Evolutionary conservation across 2,888 invertebrate genomes (phyloP).

Genomic region (Hedya salicella): DNA sequence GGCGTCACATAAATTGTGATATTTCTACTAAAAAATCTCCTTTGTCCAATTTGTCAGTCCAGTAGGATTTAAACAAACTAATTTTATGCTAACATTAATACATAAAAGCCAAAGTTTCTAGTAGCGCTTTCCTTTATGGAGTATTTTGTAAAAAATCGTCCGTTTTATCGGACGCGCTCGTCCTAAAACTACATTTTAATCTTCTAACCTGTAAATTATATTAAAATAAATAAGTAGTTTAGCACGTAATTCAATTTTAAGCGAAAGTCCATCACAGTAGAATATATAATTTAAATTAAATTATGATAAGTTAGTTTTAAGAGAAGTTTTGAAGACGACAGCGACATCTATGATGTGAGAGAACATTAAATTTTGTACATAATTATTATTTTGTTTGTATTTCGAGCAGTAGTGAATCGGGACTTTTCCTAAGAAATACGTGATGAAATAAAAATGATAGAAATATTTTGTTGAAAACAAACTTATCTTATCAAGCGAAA

Average conservation of each 20-base stretch:
- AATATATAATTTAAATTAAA: constrained; percentile 58
- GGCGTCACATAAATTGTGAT: constrained; percentile 62
- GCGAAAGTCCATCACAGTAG: constrained; percentile 69
- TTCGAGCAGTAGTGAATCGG: constrained; percentile 3
- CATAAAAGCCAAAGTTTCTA: constrained; percentile 63
- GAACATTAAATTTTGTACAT: constrained; percentile 41
- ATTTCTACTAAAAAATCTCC: constrained; percentile 47
- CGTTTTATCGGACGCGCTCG: constrained; percentile 58
- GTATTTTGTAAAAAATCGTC: constrained; percentile 52
- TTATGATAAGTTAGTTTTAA: constrained; percentile 54
- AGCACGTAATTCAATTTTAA: constrained; percentile 57
- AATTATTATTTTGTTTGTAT: constrained; percentile 22
- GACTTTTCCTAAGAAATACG: constrained; percentile 3
- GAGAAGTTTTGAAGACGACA: constrained; percentile 43
- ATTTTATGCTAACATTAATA: constrained; percentile 54
- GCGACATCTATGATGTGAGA: constrained; percentile 39
- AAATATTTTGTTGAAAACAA: not conserved
- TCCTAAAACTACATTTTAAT: constrained; percentile 44
- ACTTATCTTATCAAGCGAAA: not conserved
- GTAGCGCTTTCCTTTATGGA: constrained; percentile 52
- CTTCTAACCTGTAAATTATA: constrained; percentile 44
- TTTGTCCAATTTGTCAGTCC: constrained; percentile 58
- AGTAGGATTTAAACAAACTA: constrained; percentile 53
- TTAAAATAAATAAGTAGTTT: constrained; percentile 56
- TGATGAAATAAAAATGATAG: constrained; percentile 3